Evolutionary conservation across 2,113 vertebrate species (phyloP), one percentile per base, ranked within the genome.

Genomic region (Tyrannus savana): DNA sequence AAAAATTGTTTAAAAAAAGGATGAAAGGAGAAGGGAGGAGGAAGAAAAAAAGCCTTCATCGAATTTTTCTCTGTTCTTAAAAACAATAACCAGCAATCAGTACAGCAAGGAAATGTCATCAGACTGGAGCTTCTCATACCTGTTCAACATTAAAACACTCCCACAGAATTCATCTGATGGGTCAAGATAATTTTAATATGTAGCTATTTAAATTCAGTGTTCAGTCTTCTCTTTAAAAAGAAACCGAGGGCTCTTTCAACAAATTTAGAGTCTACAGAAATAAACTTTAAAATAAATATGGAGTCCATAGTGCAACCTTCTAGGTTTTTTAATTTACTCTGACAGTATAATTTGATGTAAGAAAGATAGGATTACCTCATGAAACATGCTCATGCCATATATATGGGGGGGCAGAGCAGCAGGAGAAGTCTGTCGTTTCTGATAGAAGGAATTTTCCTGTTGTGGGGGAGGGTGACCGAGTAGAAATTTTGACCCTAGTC

Each of bases 401-500:
- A 47, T 47, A 19, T n/a, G 19, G 18, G 33, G 14, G 10, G 7
- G 7, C 30, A 58, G 5, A 82, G 7, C 19, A 80, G 31, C 53
- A 81, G 63, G 24, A 87, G 33, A 69, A 69, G 23, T 35, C 55
- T 66, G 7, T 83, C 33, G 75, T 91, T 75, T 77, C 42, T 86
- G 37, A 67, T 63, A 47, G 76, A 67, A 77, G 25, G 63, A 74
- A 85, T 90, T 92, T 90, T 95, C 67, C 71, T 79, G 13, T 19
- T 62, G 69, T 80, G 84, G 37, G 73, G 71, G 71, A 96, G 74
- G 84, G 74, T 47, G 42, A 68, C 9, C 0, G 8, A 37, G 44
- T 62, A 83, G 78, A 93, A 92, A 74, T 93, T 76, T 55, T 95
- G 76, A 77, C 77, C 66, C 53, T 56, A 39, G 35, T 88, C 55